These are phyloP conservation scores for Muricea muricata DNA, from an alignment of 92 coral and sea anemone genomes.

Conservation along the genomic window DNA sequence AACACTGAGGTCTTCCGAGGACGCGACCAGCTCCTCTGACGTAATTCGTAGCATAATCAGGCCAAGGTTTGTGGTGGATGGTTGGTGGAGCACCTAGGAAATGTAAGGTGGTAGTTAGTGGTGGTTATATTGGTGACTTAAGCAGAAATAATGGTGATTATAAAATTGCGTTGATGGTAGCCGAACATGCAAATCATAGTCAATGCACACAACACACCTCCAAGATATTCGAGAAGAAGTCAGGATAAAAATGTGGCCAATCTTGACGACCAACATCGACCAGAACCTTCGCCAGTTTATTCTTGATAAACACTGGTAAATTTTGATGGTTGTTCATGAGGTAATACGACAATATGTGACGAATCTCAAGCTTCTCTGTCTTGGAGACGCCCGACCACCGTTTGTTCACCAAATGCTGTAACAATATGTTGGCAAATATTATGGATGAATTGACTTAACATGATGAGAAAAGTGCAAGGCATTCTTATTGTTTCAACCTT, in stretches of 20 bases:
- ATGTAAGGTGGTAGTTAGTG: too few relatives aligned
- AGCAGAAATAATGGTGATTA: not conserved
- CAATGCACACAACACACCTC: constrained; percentile 85
- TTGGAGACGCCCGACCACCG: constrained; percentile 93
- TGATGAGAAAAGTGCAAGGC: too few relatives aligned
- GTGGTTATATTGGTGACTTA: not conserved
- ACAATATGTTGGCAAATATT: not conserved
- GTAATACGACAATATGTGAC: constrained; percentile 80
- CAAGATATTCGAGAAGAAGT: constrained; percentile 83
- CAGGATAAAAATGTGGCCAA: constrained; percentile 98
- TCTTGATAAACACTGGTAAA: constrained; percentile 82
- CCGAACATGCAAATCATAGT: too few relatives aligned
- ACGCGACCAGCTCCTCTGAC: constrained; percentile 95
- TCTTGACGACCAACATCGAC: constrained; percentile 93
- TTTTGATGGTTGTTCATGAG: constrained; percentile 80
- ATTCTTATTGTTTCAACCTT: too few relatives aligned
- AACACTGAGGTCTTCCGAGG: constrained; percentile 93
- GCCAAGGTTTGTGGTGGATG: constrained; percentile 82
- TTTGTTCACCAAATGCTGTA: constrained; percentile 86
- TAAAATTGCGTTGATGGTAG: too few relatives aligned
- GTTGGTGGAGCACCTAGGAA: constrained; percentile 87
- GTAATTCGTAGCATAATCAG: constrained; percentile 91
- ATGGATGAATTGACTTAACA: too few relatives aligned
- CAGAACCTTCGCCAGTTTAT: constrained; percentile 88
- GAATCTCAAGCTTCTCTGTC: constrained; percentile 83